These are phyloP conservation scores for Plebejus argus DNA, from an alignment of 2,888 invertebrate genomes.

Conservation along the genomic window DNA sequence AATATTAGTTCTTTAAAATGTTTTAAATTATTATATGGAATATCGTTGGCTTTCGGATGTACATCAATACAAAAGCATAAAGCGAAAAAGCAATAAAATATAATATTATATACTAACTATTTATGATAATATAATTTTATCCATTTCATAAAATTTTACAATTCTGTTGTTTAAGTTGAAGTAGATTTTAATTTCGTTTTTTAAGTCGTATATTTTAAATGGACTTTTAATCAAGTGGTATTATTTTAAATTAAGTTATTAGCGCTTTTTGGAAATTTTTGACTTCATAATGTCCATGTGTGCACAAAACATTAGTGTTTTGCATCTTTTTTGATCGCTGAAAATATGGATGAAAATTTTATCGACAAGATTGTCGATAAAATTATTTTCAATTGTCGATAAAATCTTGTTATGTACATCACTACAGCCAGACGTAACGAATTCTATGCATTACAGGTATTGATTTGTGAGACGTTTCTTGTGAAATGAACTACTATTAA, in stretches of 20 bases:
- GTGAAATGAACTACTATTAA: conserved; percentile 73
- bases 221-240: background rate
- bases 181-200: background rate
- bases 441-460: conserved; percentile 77
- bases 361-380: conserved; percentile 35
- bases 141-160: background rate
- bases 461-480: conserved; percentile 76
- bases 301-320: background rate
- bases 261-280: background rate
- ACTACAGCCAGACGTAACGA: conserved; percentile 75
- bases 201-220: background rate
- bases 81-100: background rate
- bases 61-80: background rate
- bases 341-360: conserved; percentile 40
- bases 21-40: background rate
- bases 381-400: background rate
- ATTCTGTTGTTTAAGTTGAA: background rate
- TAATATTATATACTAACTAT: background rate
- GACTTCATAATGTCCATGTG: background rate
- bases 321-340: background rate
- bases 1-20: too few relatives aligned
- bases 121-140: too few relatives aligned
- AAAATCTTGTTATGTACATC: conserved; percentile 45
- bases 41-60: background rate
- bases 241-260: background rate